phyloP scores from a whole-genome alignment of 2,113 vertebrate species.

The Tenrec ecaudatus region DNA sequence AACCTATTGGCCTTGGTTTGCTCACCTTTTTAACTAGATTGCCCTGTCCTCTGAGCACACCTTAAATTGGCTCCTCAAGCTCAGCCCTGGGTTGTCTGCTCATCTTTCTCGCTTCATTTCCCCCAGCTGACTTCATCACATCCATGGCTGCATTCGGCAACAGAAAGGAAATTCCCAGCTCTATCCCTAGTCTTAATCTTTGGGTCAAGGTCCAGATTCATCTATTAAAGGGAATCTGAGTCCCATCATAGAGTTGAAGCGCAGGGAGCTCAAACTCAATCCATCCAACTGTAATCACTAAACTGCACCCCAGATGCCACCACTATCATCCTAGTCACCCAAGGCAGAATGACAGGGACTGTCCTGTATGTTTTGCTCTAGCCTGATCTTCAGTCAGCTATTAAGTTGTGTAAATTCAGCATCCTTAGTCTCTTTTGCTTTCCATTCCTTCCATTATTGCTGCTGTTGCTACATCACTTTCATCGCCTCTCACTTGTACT shows the following conservation, averaged over 20 bases:
- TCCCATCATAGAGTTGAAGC: too few species aligned
- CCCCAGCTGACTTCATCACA: too few species aligned
- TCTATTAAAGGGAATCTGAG: too few species aligned
- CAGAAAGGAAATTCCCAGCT: too few species aligned
- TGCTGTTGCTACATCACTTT: constrained; percentile 9
- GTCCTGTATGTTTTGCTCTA: not conserved
- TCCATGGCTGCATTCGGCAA: too few species aligned
- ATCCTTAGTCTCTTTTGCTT: constrained; percentile 4
- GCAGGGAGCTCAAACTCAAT: too few species aligned
- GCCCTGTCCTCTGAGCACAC: not conserved
- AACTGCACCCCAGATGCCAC: not conserved
- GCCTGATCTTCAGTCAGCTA: constrained; percentile 2
- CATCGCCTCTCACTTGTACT: not conserved
- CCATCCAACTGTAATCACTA: too few species aligned
- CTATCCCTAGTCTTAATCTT: too few species aligned
- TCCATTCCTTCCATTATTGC: constrained; percentile 3
- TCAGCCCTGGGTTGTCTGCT: too few species aligned
- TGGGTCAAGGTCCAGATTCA: too few species aligned
- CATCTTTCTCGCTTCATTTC: too few species aligned
- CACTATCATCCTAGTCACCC: not conserved
- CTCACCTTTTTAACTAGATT: constrained; percentile 1
- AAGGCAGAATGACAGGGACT: not conserved
- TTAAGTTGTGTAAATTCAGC: not conserved
- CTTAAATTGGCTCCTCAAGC: too few species aligned
- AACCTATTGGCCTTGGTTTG: not conserved